Conservation (phyloP, 2,888 invertebrate genomes). For the Zygogramma bicolorata region DNA sequence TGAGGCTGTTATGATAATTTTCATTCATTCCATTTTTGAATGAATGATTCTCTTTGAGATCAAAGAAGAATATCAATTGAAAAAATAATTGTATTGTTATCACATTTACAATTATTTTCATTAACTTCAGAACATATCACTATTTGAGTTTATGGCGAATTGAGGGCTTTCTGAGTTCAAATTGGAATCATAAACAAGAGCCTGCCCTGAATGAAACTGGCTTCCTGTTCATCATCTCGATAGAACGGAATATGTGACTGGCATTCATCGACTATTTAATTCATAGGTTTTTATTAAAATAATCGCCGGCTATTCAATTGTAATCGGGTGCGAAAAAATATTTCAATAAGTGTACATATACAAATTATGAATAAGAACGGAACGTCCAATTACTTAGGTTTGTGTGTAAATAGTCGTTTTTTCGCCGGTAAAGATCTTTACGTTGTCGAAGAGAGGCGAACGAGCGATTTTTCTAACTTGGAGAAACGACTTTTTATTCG, state of each 20-base stretch:
- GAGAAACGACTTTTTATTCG: constrained; percentile 65
- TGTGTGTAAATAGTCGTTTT: constrained; percentile 1
- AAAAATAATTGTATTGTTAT: no score
- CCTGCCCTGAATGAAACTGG: no score
- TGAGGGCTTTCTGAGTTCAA: no score
- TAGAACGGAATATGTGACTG: not conserved
- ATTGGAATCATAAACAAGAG: no score
- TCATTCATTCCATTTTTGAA: no score
- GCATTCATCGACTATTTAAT: not conserved
- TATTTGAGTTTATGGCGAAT: no score
- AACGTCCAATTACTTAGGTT: not conserved
- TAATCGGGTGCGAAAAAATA: not conserved
- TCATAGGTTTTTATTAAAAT: not conserved
- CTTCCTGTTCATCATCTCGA: not conserved
- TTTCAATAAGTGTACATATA: not conserved
- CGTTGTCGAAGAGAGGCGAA: constrained; percentile 27
- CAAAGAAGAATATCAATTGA: no score
- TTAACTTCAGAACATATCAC: no score
- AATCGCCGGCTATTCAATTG: not conserved
- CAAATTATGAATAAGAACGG: not conserved
- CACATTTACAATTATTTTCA: no score
- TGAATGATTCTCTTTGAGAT: no score
- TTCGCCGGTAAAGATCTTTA: constrained; percentile 16
- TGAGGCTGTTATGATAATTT: no score
- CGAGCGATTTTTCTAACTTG: constrained; percentile 61